Evolutionary conservation across 2,888 invertebrate species (phyloP).

Genomic region (Pammene aurita): DNA sequence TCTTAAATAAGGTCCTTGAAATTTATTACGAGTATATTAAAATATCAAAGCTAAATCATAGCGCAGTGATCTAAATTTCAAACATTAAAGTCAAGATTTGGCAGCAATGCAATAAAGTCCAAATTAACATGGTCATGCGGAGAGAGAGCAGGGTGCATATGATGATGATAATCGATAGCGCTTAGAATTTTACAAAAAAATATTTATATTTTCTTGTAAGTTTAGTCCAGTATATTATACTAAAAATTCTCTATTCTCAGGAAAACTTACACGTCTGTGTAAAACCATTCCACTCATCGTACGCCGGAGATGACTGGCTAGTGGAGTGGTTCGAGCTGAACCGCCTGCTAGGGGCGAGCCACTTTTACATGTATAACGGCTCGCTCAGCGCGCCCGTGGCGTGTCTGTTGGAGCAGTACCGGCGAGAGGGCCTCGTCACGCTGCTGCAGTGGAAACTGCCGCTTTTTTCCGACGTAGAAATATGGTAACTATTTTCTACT

Average conservation of each 20-base stretch:
- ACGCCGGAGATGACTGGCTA: conserved; percentile 91
- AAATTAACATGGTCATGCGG: no score
- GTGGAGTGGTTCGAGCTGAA: conserved; percentile 96
- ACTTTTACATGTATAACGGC: conserved; percentile 96
- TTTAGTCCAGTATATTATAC: no score
- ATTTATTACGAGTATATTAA: no score
- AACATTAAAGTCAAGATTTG: no score
- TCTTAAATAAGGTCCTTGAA: no score
- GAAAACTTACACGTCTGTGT: conserved; percentile 91
- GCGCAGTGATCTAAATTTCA: no score
- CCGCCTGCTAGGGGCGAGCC: conserved; percentile 90
- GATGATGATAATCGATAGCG: no score
- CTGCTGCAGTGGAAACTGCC: conserved; percentile 93
- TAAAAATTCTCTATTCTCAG: conserved; percentile 53
- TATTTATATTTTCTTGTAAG: no score
- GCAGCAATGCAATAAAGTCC: no score
- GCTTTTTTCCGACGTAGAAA: conserved; percentile 94
- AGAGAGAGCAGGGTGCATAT: no score
- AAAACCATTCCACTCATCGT: conserved; percentile 95
- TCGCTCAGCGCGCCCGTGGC: conserved; percentile 91
- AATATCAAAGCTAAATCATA: no score
- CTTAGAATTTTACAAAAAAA: no score
- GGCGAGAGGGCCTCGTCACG: conserved; percentile 85
- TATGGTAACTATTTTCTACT: conserved; percentile 68
- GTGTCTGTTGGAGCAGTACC: conserved; percentile 89